Percentiles rank a stretch among this genome's conserved stretches.
Evolutionary conservation across 2,797 vertebrate species (phyloP).

Genomic region (Vespertilio murinus): DNA sequence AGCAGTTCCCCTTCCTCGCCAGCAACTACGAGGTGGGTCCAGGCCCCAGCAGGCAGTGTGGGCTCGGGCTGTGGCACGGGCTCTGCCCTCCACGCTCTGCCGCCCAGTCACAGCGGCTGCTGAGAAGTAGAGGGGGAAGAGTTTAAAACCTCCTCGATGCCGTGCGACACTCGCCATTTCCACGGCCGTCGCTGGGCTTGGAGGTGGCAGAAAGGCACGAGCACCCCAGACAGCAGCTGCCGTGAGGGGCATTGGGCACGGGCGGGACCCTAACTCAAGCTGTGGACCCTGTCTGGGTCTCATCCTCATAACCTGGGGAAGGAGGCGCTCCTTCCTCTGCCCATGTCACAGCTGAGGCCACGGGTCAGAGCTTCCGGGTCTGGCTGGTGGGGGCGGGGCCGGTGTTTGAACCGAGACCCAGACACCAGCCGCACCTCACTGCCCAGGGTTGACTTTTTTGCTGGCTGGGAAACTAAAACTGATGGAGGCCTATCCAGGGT

Average conservation of each 20-base stretch:
- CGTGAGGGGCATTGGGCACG: fast-evolving
- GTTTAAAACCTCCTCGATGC: neutral
- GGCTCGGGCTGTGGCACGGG: fast-evolving
- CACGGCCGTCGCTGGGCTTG: neutral
- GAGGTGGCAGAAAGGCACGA: neutral
- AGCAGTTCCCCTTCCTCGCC: slow-evolving; percentile 95
- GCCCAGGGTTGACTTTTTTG: neutral
- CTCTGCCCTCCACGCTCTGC: neutral
- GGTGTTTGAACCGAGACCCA: neutral
- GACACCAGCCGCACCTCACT: neutral
- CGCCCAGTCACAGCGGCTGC: fast-evolving
- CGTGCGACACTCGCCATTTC: neutral
- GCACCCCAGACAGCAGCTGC: neutral
- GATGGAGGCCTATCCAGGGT: neutral
- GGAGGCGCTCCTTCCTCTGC: neutral
- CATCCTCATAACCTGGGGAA: neutral
- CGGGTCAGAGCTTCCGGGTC: too few relatives aligned
- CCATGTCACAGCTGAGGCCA: neutral
- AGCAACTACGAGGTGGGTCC: slow-evolving; percentile 92
- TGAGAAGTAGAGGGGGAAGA: neutral
- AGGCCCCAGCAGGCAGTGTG: fast-evolving
- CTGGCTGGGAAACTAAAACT: neutral
- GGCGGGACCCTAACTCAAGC: neutral
- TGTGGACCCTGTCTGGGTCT: neutral
- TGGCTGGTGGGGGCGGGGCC: neutral